Conservation (phyloP, 2,888 invertebrate species). For the Mamestra brassicae region DNA sequence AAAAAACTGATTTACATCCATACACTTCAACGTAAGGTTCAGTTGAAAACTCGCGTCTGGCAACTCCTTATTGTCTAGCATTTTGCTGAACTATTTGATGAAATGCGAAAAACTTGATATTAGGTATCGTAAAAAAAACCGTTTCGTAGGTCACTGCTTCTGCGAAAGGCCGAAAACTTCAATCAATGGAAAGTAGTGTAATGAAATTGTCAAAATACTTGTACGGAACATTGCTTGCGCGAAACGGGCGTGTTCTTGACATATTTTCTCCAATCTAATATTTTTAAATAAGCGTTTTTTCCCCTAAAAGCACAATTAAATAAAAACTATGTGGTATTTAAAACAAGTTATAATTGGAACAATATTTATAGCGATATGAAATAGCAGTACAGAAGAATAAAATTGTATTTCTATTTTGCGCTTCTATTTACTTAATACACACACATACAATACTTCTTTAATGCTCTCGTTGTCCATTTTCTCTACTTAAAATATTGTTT, state of each 20-base stretch:
- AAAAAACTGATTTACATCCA: no score
- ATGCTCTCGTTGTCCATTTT: slow-evolving; percentile 25
- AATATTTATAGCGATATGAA: slow-evolving; percentile 30
- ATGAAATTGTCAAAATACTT: not conserved
- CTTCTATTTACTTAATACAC: no score
- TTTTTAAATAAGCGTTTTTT: not conserved
- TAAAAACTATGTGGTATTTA: slow-evolving; percentile 6
- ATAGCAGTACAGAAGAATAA: slow-evolving; percentile 18
- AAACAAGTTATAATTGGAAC: slow-evolving; percentile 36
- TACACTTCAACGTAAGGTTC: no score
- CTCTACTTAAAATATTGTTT: slow-evolving; percentile 37
- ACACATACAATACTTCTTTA: slow-evolving; percentile 9
- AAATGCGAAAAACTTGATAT: not conserved
- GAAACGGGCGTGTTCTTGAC: not conserved
- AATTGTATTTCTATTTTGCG: slow-evolving; percentile 23
- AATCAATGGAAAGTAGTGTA: not conserved
- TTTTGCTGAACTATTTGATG: no score
- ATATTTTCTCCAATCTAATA: slow-evolving; percentile 1
- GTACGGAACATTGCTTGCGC: not conserved
- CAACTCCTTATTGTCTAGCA: no score
- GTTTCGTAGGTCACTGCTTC: no score
- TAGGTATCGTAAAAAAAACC: no score
- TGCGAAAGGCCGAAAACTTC: no score
- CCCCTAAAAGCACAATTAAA: slow-evolving; percentile 21
- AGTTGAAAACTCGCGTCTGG: no score